Conservation (phyloP, 2,888 invertebrate genomes). For the Malthinus seriepunctatus region DNA sequence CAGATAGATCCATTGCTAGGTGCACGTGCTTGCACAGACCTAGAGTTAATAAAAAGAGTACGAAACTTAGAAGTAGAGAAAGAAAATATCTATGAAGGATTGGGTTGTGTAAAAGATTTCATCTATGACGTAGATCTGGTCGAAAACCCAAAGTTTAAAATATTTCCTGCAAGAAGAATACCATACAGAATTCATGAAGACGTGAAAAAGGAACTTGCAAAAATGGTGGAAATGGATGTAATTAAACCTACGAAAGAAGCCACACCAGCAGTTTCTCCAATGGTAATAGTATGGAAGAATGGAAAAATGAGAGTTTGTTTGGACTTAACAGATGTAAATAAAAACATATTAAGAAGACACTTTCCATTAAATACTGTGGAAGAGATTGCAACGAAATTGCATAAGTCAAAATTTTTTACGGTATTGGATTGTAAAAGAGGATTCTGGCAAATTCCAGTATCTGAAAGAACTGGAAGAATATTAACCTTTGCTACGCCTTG, state of each 20-base stretch:
- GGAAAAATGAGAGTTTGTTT: conserved; percentile 11
- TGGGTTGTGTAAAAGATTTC: neutral
- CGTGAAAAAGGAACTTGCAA: conserved; percentile 8
- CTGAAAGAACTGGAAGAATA: conserved; percentile 28
- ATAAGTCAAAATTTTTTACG: conserved; percentile 11
- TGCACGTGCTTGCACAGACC: neutral
- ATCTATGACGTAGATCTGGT: neutral
- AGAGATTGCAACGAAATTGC: conserved; percentile 7
- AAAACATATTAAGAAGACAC: conserved; percentile 11
- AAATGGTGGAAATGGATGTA: conserved; percentile 1
- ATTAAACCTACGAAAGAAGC: neutral
- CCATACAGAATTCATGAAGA: conserved; percentile 7
- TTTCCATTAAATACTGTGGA: conserved; percentile 11
- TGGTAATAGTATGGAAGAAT: conserved; percentile 7
- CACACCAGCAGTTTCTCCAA: conserved; percentile 4
- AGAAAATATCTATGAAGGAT: neutral
- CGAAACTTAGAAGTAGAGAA: neutral
- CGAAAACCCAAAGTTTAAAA: neutral
- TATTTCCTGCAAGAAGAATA: conserved; percentile 1
- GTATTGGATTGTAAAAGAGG: conserved; percentile 28
- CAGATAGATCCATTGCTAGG: neutral
- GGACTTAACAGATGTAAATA: conserved; percentile 11
- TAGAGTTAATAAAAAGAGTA: neutral
- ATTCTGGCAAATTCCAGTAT: conserved; percentile 34
- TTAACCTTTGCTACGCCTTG: conserved; percentile 20